Evolutionary conservation across 92 coral and sea anemone genomes (phyloP).

Genomic region (Epizoanthus stellaris): DNA sequence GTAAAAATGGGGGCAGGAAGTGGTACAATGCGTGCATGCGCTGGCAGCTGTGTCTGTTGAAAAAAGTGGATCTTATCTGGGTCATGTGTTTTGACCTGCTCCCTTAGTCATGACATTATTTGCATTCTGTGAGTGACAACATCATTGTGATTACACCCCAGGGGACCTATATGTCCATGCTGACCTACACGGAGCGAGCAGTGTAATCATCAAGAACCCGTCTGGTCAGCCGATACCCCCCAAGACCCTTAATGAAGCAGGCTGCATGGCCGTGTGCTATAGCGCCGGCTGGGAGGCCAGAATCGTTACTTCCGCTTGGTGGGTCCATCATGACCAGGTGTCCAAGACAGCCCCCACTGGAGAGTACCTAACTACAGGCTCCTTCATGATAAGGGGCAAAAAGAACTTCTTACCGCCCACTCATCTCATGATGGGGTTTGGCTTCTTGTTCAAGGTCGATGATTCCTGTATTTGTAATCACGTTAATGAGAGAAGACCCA

Average conservation of each 20-base stretch:
- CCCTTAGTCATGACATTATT: background rate
- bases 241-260: constrained; percentile 95
- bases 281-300: constrained; percentile 92
- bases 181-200: constrained; percentile 95
- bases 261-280: constrained; percentile 94
- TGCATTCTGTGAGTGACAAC: background rate
- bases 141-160: constrained; percentile 13
- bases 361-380: constrained; percentile 98
- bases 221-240: constrained; percentile 86
- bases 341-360: constrained; percentile 99
- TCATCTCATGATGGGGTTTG: constrained; percentile 95
- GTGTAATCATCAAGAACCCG: constrained; percentile 89
- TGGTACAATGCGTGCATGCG: too few species aligned
- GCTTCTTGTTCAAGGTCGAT: constrained; percentile 86
- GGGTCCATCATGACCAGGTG: constrained; percentile 98
- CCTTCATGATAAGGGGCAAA: constrained; percentile 98
- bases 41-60: too few species aligned
- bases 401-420: constrained; percentile 97
- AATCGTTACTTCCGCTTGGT: constrained; percentile 96
- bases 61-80: background rate
- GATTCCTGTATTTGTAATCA: constrained; percentile 88
- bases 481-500: constrained; percentile 81
- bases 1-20: too few species aligned
- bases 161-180: constrained; percentile 97
- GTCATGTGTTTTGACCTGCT: too few species aligned